Conservation (phyloP, 2,113 vertebrate genomes). For the Tympanuchus pallidicinctus region DNA sequence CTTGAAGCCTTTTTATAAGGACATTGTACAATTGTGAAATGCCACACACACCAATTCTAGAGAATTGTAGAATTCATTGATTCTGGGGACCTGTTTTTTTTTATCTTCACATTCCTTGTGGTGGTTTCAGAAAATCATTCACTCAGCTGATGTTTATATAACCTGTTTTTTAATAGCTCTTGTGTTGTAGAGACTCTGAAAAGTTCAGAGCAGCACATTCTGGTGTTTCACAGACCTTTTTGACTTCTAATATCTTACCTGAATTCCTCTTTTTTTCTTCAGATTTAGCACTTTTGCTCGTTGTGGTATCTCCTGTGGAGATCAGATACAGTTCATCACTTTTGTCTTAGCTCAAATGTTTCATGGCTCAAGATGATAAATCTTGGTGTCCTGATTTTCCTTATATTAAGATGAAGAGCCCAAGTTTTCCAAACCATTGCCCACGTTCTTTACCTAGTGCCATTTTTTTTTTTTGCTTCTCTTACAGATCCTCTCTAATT, state of each 20-base stretch:
- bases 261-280: neutral
- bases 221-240: neutral
- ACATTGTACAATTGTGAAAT: neutral
- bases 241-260: neutral
- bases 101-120: neutral
- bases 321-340: neutral
- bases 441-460: neutral
- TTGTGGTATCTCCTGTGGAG: neutral
- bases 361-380: fast-evolving
- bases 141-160: neutral
- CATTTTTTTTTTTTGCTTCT: neutral
- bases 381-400: neutral
- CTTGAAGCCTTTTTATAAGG: neutral
- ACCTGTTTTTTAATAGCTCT: neutral
- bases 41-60: neutral
- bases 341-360: neutral
- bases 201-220: neutral
- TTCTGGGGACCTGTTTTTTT: neutral
- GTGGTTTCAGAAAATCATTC: neutral
- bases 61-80: neutral
- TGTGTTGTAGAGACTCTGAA: neutral
- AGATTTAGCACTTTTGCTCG: neutral
- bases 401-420: neutral
- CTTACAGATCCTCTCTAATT: neutral
- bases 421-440: neutral